Conservation (phyloP, 2,888 invertebrate genomes). For the Frankliniella intonsa region DNA sequence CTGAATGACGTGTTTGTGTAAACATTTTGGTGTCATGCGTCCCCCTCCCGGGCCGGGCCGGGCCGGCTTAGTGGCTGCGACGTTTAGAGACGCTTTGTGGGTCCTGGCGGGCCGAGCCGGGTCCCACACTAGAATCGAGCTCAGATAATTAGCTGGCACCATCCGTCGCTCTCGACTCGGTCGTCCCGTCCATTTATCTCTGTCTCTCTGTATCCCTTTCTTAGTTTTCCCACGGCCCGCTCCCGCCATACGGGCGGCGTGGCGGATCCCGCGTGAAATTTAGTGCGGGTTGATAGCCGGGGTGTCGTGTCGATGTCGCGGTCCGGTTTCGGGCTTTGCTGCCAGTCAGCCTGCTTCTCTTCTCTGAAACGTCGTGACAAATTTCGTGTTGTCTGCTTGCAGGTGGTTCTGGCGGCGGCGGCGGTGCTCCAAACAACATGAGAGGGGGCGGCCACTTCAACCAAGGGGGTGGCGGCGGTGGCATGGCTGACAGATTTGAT, state of each 20-base stretch:
- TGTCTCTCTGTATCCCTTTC: too few relatives aligned
- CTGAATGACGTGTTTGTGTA: slow-evolving; percentile 10
- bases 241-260: neutral
- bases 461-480: slow-evolving; percentile 30
- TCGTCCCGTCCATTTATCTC: too few relatives aligned
- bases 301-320: neutral
- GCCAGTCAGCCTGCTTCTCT: too few relatives aligned
- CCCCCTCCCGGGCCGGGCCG: neutral
- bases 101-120: too few relatives aligned
- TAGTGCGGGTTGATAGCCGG: neutral
- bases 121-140: too few relatives aligned
- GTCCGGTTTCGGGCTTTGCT: too few relatives aligned
- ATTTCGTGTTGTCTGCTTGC: neutral
- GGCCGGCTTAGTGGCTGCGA: neutral
- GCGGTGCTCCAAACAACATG: slow-evolving; percentile 34
- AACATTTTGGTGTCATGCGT: slow-evolving; percentile 1
- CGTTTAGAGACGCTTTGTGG: too few relatives aligned
- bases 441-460: slow-evolving; percentile 29
- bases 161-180: too few relatives aligned
- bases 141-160: too few relatives aligned
- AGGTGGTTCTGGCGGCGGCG: slow-evolving; percentile 36
- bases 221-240: neutral
- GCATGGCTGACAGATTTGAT: slow-evolving; percentile 44
- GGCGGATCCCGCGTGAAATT: neutral
- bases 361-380: neutral